Percentiles rank a stretch among this genome's conserved stretches.
Evolutionary conservation across 2,888 invertebrate genomes (phyloP).

Genomic region (Flexamia atlantica): DNA sequence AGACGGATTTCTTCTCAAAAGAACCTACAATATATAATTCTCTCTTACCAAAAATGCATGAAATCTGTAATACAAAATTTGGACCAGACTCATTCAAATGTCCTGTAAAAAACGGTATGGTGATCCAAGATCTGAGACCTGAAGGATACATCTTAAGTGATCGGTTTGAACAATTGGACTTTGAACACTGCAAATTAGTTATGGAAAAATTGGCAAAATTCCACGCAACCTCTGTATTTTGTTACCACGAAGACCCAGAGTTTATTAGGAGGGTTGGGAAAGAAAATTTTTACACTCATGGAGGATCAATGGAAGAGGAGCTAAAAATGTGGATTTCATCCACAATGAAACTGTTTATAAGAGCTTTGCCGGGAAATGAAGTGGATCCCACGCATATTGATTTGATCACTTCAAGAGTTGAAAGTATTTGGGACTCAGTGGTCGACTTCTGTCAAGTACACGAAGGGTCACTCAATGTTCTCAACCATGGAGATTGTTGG

Average conservation of each 20-base stretch:
- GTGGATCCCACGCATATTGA: background rate
- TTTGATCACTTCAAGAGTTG: background rate
- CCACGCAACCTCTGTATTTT: slow-evolving; percentile 56
- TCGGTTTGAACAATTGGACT: slow-evolving; percentile 54
- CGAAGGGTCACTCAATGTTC: slow-evolving; percentile 50
- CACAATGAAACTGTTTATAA: background rate
- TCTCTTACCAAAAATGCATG: slow-evolving; percentile 50
- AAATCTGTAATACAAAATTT: background rate
- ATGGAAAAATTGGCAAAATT: slow-evolving; percentile 58
- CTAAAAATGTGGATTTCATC: background rate
- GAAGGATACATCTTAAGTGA: slow-evolving; percentile 50
- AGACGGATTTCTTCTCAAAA: slow-evolving; percentile 34
- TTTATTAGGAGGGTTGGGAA: slow-evolving; percentile 28
- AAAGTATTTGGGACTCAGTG: slow-evolving; percentile 21
- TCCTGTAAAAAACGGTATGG: slow-evolving; percentile 20
- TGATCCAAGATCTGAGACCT: slow-evolving; percentile 52
- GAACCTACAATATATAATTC: slow-evolving; percentile 29
- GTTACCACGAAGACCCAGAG: slow-evolving; percentile 21
- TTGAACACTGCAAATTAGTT: slow-evolving; percentile 48
- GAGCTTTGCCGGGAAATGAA: background rate
- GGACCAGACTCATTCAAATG: slow-evolving; percentile 28
- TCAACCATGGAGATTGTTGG: slow-evolving; percentile 65
- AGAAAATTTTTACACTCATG: slow-evolving; percentile 23
- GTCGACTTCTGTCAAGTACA: slow-evolving; percentile 3
- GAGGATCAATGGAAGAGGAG: background rate